A percentile compares a stretch with the other conserved stretches of the same genome.
Conservation (phyloP, 2,113 vertebrate genomes). For the Plecotus auritus region DNA sequence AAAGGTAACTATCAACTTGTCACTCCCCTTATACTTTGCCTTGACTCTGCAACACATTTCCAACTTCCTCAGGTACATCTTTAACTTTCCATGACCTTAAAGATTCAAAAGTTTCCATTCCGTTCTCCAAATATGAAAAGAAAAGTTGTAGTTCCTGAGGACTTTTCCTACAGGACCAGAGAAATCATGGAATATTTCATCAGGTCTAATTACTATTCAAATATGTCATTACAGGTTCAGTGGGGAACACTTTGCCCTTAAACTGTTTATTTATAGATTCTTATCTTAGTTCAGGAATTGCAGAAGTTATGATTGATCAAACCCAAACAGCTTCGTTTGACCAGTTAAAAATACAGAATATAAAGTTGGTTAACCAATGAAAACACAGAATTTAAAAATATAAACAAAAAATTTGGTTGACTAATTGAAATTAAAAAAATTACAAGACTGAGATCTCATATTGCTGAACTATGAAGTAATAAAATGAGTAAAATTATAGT, state of each 20-base stretch:
- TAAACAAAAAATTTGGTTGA: not conserved
- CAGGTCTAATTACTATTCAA: not conserved
- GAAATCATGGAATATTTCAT: not conserved
- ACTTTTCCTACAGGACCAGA: not conserved
- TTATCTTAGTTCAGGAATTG: not conserved
- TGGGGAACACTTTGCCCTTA: not conserved
- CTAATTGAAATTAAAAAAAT: not conserved
- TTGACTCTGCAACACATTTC: not conserved
- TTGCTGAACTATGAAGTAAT: not conserved
- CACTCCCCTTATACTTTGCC: constrained; percentile 37
- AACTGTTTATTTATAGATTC: not conserved
- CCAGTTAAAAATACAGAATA: not conserved
- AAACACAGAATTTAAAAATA: not conserved
- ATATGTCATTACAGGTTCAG: not conserved
- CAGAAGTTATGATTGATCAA: not conserved
- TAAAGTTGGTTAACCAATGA: not conserved
- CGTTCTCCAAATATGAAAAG: not conserved
- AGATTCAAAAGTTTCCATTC: not conserved
- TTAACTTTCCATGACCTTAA: constrained; percentile 51
- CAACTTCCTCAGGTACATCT: not conserved
- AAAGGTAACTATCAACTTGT: constrained; percentile 38
- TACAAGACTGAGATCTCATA: not conserved
- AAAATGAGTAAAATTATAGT: not conserved
- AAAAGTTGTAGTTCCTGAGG: not conserved
- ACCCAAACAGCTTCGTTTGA: not conserved